Evolutionary conservation across 1,140 invertebrate species (phyloP), one percentile per base, ranked within the genome.

Genomic region (Oreohelix idahoensis): DNA sequence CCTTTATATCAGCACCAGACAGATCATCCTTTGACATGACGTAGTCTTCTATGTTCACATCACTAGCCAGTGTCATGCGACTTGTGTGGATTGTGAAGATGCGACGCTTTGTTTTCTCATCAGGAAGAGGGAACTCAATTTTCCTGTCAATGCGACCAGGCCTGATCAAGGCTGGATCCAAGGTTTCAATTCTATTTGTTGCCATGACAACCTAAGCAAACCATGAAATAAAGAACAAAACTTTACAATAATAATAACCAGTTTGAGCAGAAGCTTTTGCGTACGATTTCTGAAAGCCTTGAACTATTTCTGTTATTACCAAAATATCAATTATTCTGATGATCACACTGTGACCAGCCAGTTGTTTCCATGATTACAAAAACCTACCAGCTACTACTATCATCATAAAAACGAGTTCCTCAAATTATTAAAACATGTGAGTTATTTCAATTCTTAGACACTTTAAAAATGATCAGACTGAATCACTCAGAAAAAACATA

Each of bases 11-110:
- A 88, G 99, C 99, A 36, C 99, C 99, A 74, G 98, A 99, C 0
- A 99, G 94, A 94, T 99, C 99, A 95, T 99, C 99, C 92, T 99
- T 99, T 5, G 98, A 96, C 96, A 99, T 98, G 79, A 99, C 98
- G 39, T 99, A 95, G 92, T 99, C 99, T 84, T 98, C 97, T 10
- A 99, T 94, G 92, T 99, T 98, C 11, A 99, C 99, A 94, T 99
- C 98, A 86, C 97, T 96, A 49, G 98, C 96, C 36, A 99, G 93
- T 0, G 98, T 99, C 99, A 99, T 99, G 84, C 97, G 95, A 20
- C 96, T 97, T 0, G 99, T 99, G 92, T 99, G 99, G 90, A 99
- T 99, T 84, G 96, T 97, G 92, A 99, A 99, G 86, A 99, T 99
- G 86, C 98, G 94, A 83, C 97, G 94, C 92, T 99, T 99, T 0